Evolutionary conservation across 2,888 invertebrate genomes (phyloP).

Genomic region (Lepidocyrtinus sp.): DNA sequence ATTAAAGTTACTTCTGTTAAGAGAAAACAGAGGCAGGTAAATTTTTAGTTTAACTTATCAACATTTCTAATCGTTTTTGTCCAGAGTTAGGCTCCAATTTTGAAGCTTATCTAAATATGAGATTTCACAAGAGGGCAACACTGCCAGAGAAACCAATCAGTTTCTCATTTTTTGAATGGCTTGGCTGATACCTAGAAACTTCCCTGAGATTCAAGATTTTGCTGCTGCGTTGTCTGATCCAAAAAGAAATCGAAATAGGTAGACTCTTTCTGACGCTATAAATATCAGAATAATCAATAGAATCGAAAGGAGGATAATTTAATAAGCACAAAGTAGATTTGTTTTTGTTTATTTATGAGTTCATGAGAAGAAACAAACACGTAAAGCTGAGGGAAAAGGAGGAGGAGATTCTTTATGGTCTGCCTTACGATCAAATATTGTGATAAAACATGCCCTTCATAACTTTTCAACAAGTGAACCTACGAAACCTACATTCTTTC

Average conservation of each 20-base stretch:
- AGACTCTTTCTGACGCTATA: too few species aligned
- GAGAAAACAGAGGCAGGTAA: neutral
- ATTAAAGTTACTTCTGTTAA: neutral
- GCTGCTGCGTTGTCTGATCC: too few species aligned
- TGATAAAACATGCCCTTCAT: constrained; percentile 25
- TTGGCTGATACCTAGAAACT: too few species aligned
- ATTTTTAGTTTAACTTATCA: neutral
- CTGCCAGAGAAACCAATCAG: neutral
- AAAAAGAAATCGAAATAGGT: too few species aligned
- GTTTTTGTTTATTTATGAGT: neutral
- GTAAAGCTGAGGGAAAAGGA: neutral
- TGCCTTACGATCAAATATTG: constrained; percentile 2
- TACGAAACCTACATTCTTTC: constrained; percentile 6
- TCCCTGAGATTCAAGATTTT: too few species aligned
- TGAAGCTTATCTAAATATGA: neutral
- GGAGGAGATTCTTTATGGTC: constrained; percentile 18
- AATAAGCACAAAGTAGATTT: neutral
- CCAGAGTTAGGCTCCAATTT: neutral
- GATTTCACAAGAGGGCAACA: neutral
- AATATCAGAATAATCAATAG: too few species aligned
- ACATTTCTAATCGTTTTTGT: neutral
- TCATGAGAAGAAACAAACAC: neutral
- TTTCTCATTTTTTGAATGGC: too few species aligned
- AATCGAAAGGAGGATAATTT: too few species aligned
- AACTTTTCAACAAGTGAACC: neutral